Conservation (phyloP, 1,140 invertebrate species). For the Drosophila obscura region DNA sequence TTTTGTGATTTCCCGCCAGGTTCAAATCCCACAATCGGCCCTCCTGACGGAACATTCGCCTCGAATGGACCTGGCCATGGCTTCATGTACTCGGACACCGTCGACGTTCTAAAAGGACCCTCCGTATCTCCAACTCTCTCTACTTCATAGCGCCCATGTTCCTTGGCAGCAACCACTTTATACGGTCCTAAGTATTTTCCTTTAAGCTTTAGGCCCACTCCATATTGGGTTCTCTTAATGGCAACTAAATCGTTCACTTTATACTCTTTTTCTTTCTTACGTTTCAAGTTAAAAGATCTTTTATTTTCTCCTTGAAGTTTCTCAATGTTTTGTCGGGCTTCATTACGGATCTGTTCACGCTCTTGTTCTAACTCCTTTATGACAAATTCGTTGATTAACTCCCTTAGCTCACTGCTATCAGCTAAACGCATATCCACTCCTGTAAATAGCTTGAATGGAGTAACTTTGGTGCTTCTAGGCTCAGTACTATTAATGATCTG, state of each 20-base stretch:
- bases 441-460: background rate
- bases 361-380: no score
- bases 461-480: background rate
- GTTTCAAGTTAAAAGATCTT: background rate
- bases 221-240: background rate
- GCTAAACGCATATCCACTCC: background rate
- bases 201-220: background rate
- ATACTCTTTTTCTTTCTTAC: background rate
- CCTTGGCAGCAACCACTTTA: background rate
- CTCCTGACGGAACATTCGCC: no score
- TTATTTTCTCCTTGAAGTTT: background rate
- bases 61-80: no score
- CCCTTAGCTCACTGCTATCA: no score
- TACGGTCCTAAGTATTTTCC: no score
- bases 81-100: no score
- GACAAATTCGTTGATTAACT: no score
- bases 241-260: background rate
- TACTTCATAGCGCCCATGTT: background rate
- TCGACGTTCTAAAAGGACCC: no score
- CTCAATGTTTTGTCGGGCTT: background rate
- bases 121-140: no score
- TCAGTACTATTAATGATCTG: slow-evolving; percentile 8
- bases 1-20: no score
- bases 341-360: no score
- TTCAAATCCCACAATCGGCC: no score